phyloP scores from a whole-genome alignment of 2,113 vertebrate species.

The Calyptommatus sinebrachiatus region DNA sequence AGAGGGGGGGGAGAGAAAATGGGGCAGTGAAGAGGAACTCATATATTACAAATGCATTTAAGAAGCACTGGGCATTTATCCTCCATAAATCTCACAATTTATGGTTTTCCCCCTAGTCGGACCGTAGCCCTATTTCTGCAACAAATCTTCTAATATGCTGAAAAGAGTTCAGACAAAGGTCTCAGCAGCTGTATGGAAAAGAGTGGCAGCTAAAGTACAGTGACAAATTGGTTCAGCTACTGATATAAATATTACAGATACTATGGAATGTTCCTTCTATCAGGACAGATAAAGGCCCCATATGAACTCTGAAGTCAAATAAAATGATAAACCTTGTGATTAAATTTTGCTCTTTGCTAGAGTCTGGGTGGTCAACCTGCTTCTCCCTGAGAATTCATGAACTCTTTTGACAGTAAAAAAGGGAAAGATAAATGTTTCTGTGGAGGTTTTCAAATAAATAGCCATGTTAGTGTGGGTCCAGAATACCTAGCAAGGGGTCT shows the following conservation, averaged over 20 bases:
- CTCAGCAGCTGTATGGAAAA: conserved; percentile 9
- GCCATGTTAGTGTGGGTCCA: too few species aligned
- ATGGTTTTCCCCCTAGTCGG: conserved; percentile 10
- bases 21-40: background rate
- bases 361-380: background rate
- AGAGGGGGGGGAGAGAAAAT: background rate
- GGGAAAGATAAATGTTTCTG: accelerated
- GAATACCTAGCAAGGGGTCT: too few species aligned
- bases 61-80: conserved; percentile 17
- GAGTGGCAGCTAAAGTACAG: conserved; percentile 24
- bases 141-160: conserved; percentile 30
- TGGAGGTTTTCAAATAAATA: background rate
- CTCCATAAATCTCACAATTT: conserved; percentile 17
- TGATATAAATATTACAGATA: conserved; percentile 29
- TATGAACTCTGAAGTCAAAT: conserved; percentile 20
- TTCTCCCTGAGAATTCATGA: background rate
- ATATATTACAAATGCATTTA: conserved; percentile 19
- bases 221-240: conserved; percentile 42
- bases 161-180: conserved; percentile 4
- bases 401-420: conserved; percentile 17
- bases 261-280: conserved; percentile 16
- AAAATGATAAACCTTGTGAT: conserved; percentile 43
- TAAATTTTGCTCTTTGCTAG: background rate
- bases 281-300: conserved; percentile 5
- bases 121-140: background rate